Percentiles rank a stretch among this genome's conserved stretches.
Conservation (phyloP, 2,888 invertebrate species). For the Ommatoiulus sabulosus region DNA sequence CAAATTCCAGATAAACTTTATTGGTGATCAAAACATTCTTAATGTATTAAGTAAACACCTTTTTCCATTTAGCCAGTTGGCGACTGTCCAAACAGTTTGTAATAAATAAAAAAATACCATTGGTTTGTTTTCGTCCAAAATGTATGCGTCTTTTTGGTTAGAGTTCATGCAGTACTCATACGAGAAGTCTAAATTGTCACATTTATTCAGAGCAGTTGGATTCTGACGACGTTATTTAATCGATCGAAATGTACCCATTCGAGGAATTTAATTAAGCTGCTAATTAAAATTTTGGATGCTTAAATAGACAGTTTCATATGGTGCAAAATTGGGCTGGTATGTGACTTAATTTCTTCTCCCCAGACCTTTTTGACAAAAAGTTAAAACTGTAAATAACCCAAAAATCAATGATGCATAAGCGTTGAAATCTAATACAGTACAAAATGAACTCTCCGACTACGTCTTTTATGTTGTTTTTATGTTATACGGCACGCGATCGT, state of each 20-base stretch:
- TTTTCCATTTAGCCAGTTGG: no score
- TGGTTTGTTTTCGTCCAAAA: no score
- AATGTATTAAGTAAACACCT: no score
- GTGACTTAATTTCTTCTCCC: background rate
- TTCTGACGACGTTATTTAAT: background rate
- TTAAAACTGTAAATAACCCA: slow-evolving; percentile 15
- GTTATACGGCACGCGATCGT: slow-evolving; percentile 24
- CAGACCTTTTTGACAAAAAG: background rate
- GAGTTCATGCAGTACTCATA: no score
- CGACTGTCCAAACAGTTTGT: no score
- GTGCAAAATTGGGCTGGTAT: background rate
- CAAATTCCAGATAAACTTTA: no score
- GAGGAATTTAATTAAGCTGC: slow-evolving; percentile 8
- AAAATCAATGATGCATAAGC: slow-evolving; percentile 34
- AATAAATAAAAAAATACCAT: no score
- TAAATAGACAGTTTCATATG: background rate
- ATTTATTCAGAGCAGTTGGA: background rate
- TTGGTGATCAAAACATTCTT: no score
- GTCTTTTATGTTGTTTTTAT: slow-evolving; percentile 34
- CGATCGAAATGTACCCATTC: background rate
- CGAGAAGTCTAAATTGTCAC: no score
- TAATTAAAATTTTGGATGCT: slow-evolving; percentile 13
- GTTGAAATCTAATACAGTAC: slow-evolving; percentile 24
- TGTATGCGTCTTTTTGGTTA: no score
- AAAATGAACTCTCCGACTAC: slow-evolving; percentile 26